Evolutionary conservation across 2,113 vertebrate genomes (phyloP), one percentile per base, ranked within the genome.

Genomic region (Larimichthys crocea): DNA sequence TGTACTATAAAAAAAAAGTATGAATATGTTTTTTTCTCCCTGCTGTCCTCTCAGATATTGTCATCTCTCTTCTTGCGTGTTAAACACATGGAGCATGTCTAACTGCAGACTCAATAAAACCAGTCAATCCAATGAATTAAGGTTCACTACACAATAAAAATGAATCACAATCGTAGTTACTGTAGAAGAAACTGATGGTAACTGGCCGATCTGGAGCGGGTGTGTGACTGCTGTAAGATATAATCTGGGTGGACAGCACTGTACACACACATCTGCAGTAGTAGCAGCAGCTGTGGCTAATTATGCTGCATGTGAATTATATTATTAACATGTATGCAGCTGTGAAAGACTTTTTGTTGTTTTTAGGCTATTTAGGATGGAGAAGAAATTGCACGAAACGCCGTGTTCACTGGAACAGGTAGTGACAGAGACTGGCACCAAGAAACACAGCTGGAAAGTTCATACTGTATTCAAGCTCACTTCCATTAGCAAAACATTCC

Each of bases 401-500:
- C 15, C 22, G 35, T 80, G 73, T 74, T 76, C 73, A 64, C 0
- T 76, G 42, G 17, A 19, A 29, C 29, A 86, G 71, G 69, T 40
- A 82, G 74, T 60, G 55, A 76, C 16, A 31, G 24, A 55, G 61
- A 78, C 73, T 82, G 86, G 82, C 69, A 86, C 67, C 9, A 31
- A 74, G 63, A 64, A 29, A 64, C 14, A 62, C 66, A 85, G 74
- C 60, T 88, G 84, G 77, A 82, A 85, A 87, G 73, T 31, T 69
- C 11, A 0, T 73, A 57, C 17, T 65, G 55, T 35, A 55, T 66
- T 64, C 57, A 68, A 19, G 49, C 57, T 64, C 64, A 68, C 61
- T 77, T 77, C 61, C 66, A 80, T 70, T 44, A 68, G 70, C 59
- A 72, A 88, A 88, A 83, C 79, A 71, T 84, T 91, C 82, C 86